A percentile compares a stretch with the other conserved stretches of the same genome.
These are phyloP conservation scores for Nicator chloris DNA, from an alignment of 2,113 vertebrate genomes.

Conservation along the genomic window DNA sequence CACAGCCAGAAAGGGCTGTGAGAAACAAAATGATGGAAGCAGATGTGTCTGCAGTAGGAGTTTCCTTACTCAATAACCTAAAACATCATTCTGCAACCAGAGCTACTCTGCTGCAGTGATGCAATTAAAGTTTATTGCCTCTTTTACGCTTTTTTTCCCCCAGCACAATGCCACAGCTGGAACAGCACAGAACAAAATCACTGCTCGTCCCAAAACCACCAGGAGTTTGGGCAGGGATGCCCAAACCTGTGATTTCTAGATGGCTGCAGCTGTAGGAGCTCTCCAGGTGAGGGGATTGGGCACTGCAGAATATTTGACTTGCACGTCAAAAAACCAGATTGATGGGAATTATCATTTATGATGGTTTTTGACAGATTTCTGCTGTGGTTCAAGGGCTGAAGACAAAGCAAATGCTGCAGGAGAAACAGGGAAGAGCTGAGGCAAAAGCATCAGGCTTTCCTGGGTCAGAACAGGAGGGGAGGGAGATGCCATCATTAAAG, in stretches of 20 bases:
- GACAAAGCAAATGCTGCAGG: not conserved
- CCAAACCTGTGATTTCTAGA: not conserved
- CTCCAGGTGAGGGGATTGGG: not conserved
- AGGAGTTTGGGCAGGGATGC: not conserved
- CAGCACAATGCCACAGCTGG: not conserved
- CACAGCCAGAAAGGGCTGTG: not conserved
- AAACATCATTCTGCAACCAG: not conserved
- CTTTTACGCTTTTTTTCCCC: not conserved
- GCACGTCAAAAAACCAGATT: rapidly evolving
- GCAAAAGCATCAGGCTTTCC: not conserved
- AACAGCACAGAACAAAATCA: not conserved
- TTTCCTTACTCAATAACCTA: not conserved
- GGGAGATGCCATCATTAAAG: not conserved
- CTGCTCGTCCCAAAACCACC: not conserved
- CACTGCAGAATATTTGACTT: not conserved
- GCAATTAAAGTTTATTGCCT: not conserved
- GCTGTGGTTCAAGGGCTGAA: not conserved
- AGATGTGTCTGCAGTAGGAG: not conserved
- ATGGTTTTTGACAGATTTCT: not conserved
- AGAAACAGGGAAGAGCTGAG: not conserved
- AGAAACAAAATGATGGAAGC: not conserved
- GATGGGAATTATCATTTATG: not conserved
- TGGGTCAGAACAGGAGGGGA: not conserved
- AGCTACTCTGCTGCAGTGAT: not conserved
- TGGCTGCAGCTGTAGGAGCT: not conserved